Evolutionary conservation across 2,888 invertebrate genomes (phyloP), one percentile per base, ranked within the genome.

Genomic region (Autographa gamma): DNA sequence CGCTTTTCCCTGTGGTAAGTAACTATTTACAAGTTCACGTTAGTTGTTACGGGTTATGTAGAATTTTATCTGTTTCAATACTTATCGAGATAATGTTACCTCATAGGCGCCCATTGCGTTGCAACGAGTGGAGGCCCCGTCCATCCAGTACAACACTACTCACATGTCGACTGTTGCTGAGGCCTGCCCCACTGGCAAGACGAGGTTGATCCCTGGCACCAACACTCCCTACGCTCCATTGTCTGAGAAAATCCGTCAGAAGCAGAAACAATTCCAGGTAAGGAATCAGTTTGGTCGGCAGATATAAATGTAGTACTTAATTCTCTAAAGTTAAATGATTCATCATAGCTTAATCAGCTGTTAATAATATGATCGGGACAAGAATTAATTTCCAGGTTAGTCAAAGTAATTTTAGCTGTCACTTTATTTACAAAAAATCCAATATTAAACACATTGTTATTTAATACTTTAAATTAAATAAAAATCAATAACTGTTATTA

Each of bases 1-100:
- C 96, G 83, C 91, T 96, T 56, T 95, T 92, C 80, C 95, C 95
- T 59, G 88, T 95, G 89, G 95, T 95, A 91, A 90, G 94, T 92
- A 9, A 11, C 60, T 73, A 43, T 65, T 70, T 19, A 54, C 19
- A 60, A 60, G 63, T 78, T 80, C 77, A 70, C 76, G 74, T 74
- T 63, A 32, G 16, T 71, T 71, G 2, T 19, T 59, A 59, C 59
- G 32, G 25, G 32, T 32, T 32, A n/a, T 16, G 32, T 74, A 72
- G 68, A 77, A 80, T 77, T 75, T 19, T 54, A n/a, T 13, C 41
- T 68, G 48, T 31, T 70, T 38, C 31, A n/a, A 18, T 48, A 32
- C n/a, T 48, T 69, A 48, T 5, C n/a, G 25, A 60, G 63, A 68
- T 66, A 65, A 69, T 61, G 79, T 80, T 78, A 77, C 56, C 68